Percentiles rank a stretch among this genome's conserved stretches.
phyloP scores from a whole-genome alignment of 2,888 invertebrate species.

The Geophilus truncorum region DNA sequence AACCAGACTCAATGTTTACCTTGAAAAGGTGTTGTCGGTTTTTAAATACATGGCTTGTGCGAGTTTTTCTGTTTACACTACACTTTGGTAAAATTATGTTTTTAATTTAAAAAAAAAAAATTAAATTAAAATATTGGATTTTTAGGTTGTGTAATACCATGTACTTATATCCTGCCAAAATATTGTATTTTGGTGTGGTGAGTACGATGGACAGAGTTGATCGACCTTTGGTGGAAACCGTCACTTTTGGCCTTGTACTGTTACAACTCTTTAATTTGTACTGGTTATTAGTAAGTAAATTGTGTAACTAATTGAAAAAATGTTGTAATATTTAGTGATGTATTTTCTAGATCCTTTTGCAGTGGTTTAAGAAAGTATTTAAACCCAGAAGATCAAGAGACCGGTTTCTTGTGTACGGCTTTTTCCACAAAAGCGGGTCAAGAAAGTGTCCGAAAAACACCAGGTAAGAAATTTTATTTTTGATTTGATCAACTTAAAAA shows the following conservation, averaged over 20 bases:
- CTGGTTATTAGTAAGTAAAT: background rate
- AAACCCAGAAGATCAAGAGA: background rate
- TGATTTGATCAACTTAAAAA: background rate
- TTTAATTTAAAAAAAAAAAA: background rate
- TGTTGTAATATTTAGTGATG: background rate
- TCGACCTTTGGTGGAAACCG: background rate
- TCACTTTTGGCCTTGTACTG: background rate
- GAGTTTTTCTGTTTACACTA: background rate
- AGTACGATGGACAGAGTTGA: background rate
- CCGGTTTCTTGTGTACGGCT: background rate
- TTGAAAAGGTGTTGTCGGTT: background rate
- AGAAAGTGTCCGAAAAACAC: background rate
- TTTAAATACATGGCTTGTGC: background rate
- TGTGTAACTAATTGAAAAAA: background rate
- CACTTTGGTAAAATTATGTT: background rate
- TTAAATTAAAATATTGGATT: background rate
- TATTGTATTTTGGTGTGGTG: background rate
- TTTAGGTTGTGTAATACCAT: background rate
- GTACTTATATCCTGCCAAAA: background rate
- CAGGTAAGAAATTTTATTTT: background rate
- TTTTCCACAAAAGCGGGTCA: background rate
- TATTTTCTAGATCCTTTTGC: background rate
- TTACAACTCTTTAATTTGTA: background rate
- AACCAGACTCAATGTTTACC: background rate
- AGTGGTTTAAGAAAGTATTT: background rate